Evolutionary conservation across 2,797 vertebrate genomes (phyloP).

Genomic region (Micropoecilia bifurca): DNA sequence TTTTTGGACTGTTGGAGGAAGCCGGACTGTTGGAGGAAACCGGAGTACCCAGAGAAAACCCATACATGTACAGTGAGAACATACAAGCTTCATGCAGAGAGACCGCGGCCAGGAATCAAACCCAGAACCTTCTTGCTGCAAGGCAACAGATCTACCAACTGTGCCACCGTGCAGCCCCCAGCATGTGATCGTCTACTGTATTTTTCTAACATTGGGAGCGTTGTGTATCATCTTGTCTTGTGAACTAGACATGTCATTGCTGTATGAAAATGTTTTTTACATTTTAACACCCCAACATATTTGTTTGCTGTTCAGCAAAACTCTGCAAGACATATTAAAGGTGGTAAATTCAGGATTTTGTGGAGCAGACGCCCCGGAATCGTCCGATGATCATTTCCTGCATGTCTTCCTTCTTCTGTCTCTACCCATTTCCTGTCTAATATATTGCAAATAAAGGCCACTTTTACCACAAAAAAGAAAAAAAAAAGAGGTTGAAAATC

Average conservation of each 20-base stretch:
- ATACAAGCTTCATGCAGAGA: too few relatives aligned
- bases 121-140: too few relatives aligned
- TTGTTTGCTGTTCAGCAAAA: background rate
- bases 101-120: too few relatives aligned
- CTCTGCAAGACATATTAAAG: background rate
- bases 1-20: too few relatives aligned
- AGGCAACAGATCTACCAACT: too few relatives aligned
- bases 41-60: too few relatives aligned
- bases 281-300: background rate
- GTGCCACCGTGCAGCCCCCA: too few relatives aligned
- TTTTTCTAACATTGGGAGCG: background rate
- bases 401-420: background rate
- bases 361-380: background rate
- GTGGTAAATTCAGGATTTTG: background rate
- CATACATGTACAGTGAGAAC: too few relatives aligned
- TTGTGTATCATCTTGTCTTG: background rate
- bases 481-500: constrained; percentile 6
- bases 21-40: too few relatives aligned
- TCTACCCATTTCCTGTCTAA: background rate
- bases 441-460: background rate
- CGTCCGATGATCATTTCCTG: background rate
- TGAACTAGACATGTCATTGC: background rate
- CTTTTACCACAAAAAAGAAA: constrained; percentile 25
- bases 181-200: background rate
- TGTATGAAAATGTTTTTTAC: background rate